Evolutionary conservation across 2,888 invertebrate genomes (phyloP).

Genomic region (Clepsis dumicolana): DNA sequence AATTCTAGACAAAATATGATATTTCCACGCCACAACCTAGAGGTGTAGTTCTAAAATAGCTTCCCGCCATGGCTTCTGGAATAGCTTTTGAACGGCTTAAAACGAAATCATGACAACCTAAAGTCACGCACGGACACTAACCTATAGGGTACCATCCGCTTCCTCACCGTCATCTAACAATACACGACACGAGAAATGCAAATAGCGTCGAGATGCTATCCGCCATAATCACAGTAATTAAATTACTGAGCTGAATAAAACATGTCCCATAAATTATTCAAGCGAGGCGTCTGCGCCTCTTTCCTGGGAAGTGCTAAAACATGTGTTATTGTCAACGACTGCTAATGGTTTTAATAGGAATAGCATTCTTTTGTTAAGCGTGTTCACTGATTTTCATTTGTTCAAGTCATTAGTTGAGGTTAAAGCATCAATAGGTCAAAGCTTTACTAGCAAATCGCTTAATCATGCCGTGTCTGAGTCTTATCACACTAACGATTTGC

Average conservation of each 20-base stretch:
- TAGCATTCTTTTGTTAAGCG: constrained; percentile 13
- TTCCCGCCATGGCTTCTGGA: too few relatives aligned
- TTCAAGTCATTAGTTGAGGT: not conserved
- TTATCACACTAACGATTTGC: too few relatives aligned
- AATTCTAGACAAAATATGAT: too few relatives aligned
- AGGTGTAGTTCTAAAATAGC: too few relatives aligned
- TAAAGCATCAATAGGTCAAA: too few relatives aligned
- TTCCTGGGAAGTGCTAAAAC: constrained; percentile 28
- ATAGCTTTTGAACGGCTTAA: too few relatives aligned
- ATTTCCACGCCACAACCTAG: too few relatives aligned
- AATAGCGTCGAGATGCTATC: constrained; percentile 23
- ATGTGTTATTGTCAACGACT: constrained; percentile 10
- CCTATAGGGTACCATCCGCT: constrained; percentile 2
- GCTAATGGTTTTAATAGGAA: constrained; percentile 18
- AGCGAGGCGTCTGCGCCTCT: constrained; percentile 8
- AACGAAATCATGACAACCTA: too few relatives aligned
- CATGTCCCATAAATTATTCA: constrained; percentile 39
- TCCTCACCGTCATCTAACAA: not conserved
- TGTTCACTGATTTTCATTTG: not conserved
- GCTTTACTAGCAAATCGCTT: too few relatives aligned
- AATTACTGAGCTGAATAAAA: constrained; percentile 27
- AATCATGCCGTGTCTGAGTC: too few relatives aligned
- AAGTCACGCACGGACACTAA: not conserved
- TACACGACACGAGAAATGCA: constrained; percentile 33
- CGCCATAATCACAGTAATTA: constrained; percentile 35